Evolutionary conservation across 2,113 vertebrate genomes (phyloP).

Genomic region (Seriola quinqueradiata): DNA sequence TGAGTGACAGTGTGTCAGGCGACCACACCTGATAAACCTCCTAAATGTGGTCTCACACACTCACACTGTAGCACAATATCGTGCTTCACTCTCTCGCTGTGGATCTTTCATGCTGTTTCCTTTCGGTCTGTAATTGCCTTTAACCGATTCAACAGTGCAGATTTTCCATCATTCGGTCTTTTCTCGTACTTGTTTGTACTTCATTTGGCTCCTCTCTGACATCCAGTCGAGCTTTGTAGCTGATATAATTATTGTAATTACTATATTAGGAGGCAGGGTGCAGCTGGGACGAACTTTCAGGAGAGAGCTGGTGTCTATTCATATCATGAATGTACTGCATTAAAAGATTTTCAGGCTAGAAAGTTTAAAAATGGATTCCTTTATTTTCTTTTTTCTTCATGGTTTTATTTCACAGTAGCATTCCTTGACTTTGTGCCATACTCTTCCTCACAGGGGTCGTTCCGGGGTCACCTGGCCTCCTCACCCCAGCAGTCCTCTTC

Average conservation of each 20-base stretch:
- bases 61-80: background rate
- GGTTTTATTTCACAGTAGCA: too few relatives aligned
- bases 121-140: background rate
- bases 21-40: background rate
- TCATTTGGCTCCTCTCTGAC: background rate
- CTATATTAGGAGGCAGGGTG: background rate
- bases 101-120: background rate
- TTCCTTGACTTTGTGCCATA: background rate
- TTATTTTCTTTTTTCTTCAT: background rate
- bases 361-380: background rate
- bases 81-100: background rate
- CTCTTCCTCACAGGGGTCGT: slow-evolving; percentile 81
- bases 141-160: background rate
- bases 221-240: background rate
- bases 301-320: background rate
- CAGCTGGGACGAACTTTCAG: background rate
- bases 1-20: background rate
- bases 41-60: background rate
- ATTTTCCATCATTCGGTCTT: background rate
- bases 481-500: slow-evolving; percentile 90
- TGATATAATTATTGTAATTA: slow-evolving; percentile 12
- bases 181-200: background rate
- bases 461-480: slow-evolving; percentile 84
- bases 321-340: background rate
- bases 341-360: background rate